A percentile compares a stretch with the other conserved stretches of the same genome.
Conservation (phyloP, 2,888 invertebrate genomes). For the Esperia sulphurella region DNA sequence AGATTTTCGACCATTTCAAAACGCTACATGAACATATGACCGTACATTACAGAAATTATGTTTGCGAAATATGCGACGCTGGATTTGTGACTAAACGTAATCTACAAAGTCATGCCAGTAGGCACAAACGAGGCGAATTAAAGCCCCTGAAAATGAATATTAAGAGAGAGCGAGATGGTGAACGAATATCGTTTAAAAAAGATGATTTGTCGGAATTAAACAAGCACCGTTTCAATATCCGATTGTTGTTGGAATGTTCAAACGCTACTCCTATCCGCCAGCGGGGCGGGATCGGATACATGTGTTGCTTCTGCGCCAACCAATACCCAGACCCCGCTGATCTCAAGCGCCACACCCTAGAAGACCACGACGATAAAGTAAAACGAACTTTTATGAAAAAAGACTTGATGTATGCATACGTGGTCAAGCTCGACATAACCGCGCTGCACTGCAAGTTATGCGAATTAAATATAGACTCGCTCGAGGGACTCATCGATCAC, state of each 20-base stretch:
- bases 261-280: slow-evolving; percentile 52
- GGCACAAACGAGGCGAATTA: slow-evolving; percentile 12
- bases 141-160: too few relatives aligned
- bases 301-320: slow-evolving; percentile 41
- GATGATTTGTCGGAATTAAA: slow-evolving; percentile 11
- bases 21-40: slow-evolving; percentile 23
- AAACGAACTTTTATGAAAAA: slow-evolving; percentile 30
- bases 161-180: neutral
- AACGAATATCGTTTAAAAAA: neutral
- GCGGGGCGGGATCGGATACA: slow-evolving; percentile 38
- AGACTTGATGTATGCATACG: slow-evolving; percentile 31
- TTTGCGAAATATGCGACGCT: slow-evolving; percentile 8
- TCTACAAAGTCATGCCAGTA: neutral
- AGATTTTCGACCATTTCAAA: slow-evolving; percentile 30
- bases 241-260: slow-evolving; percentile 36
- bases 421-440: slow-evolving; percentile 46
- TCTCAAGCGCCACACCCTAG: slow-evolving; percentile 41
- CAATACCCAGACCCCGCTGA: slow-evolving; percentile 33
- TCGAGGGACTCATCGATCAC: slow-evolving; percentile 11
- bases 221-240: slow-evolving; percentile 43
- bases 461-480: neutral
- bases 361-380: slow-evolving; percentile 26
- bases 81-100: slow-evolving; percentile 4
- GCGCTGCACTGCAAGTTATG: slow-evolving; percentile 11
- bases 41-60: slow-evolving; percentile 12